Conservation (phyloP, 2,113 vertebrate species). For the Ahaetulla prasina region DNA sequence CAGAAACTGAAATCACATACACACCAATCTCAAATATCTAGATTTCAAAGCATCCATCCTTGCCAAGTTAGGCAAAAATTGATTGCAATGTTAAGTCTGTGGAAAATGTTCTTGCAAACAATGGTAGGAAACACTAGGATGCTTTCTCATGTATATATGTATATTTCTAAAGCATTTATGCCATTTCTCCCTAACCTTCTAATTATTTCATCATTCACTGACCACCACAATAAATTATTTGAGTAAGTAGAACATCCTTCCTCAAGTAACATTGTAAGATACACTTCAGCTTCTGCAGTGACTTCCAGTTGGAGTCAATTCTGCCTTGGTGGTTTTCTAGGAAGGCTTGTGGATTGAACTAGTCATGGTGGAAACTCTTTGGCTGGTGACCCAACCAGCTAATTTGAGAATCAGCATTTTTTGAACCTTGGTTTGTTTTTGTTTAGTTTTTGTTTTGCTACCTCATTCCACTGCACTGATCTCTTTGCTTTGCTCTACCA, state of each 20-base stretch:
- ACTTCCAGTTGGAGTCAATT: not conserved
- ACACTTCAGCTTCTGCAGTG: not conserved
- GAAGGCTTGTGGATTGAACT: not conserved
- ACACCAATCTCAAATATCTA: not conserved
- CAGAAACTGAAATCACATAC: not conserved
- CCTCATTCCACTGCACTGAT: not conserved
- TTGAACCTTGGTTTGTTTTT: not conserved
- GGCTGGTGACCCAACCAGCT: not conserved
- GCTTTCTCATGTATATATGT: not conserved
- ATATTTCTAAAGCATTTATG: not conserved
- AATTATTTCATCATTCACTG: not conserved
- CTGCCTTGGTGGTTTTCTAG: not conserved
- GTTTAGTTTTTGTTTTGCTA: not conserved
- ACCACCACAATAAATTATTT: not conserved
- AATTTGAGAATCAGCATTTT: not conserved
- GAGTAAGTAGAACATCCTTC: not conserved
- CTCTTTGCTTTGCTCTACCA: not conserved
- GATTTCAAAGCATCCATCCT: not conserved
- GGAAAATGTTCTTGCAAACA: not conserved
- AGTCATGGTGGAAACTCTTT: not conserved
- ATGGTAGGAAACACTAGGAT: not conserved
- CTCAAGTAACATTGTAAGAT: no score
- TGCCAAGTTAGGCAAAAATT: not conserved
- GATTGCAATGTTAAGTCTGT: not conserved
- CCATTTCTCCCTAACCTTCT: not conserved